Evolutionary conservation across 1,140 invertebrate species (phyloP), one percentile per base, ranked within the genome.

Genomic region (Saxidomus purpurata): DNA sequence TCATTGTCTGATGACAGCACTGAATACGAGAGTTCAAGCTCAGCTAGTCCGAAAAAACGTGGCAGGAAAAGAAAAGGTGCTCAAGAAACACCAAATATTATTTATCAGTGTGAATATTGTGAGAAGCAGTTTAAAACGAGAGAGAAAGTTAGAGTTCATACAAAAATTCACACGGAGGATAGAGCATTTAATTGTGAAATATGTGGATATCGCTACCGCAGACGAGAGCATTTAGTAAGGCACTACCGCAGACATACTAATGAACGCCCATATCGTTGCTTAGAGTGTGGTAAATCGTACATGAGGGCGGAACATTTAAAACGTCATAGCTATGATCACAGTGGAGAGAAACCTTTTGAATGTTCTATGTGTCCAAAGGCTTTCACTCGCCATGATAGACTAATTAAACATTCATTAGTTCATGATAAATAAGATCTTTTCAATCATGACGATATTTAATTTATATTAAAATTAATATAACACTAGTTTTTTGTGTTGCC

Each of bases 171-270:
- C 40, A 89, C 87, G 15, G 87, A 84, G 74, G 81, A 89, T 15
- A 36, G 81, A n/a, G 81, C 80, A 25, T 89, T 83, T 38, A 34
- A 67, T 76, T 89, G 87, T 59, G 81, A 84, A 47, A 83, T 89
- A 55, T 89, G 87, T 89, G 79, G 67, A 22, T 59, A 49, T n/a
- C 63, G 59, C 19, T 89, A 83, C 67, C 28, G 87, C 19, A 67
- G 87, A 59, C 28, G 80, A 71, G 87, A 89, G 55, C 99, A 99
- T 96, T 96, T 99, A 69, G 99, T 99, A 96, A 95, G 97, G 0
- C 99, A 99, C 96, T 99, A 99, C 96, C 96, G 99, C 79, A 96
- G 99, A 89, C 99, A 99, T 96, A 99, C 98, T 17, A 99, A 99
- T 94, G 99, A 99, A 94, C 96, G 99, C 89, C 99, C 99, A 2